A percentile compares a stretch with the other conserved stretches of the same genome.
Conservation (phyloP, 2,888 invertebrate species). For the Brachyptera risi region DNA sequence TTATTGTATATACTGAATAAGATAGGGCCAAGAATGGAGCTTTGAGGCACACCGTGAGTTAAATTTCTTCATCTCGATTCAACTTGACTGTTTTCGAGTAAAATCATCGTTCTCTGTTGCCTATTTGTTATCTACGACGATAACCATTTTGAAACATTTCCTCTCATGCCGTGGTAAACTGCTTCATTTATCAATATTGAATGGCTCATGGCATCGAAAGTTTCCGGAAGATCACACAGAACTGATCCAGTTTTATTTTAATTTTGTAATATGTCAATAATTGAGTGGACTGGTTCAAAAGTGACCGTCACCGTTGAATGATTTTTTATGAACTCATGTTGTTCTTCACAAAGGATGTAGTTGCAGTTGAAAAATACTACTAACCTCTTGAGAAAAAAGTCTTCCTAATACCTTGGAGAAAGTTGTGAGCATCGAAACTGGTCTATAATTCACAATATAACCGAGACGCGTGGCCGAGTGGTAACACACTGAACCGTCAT, state of each 20-base stretch:
- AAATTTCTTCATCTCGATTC: not conserved
- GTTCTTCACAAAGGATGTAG: not conserved
- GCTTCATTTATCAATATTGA: not conserved
- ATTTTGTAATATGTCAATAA: not conserved
- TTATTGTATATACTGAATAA: not conserved
- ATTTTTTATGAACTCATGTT: not conserved
- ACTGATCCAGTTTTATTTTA: not conserved
- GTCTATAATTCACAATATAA: conserved; percentile 1
- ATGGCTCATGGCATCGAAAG: conserved; percentile 7
- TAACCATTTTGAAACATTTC: not conserved
- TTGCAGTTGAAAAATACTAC: no score
- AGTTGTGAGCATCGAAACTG: not conserved
- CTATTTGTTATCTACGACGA: conserved; percentile 4
- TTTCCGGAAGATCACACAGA: conserved; percentile 3
- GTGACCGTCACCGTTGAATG: conserved; percentile 2
- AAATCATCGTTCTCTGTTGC: not conserved
- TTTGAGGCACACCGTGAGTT: not conserved
- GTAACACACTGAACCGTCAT: no score
- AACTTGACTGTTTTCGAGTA: not conserved
- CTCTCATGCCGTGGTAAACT: not conserved
- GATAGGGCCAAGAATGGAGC: not conserved
- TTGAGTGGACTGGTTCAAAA: conserved; percentile 4
- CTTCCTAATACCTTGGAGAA: conserved; percentile 1
- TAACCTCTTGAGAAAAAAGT: no score
- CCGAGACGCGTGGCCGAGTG: no score